These are phyloP conservation scores for Fulica atra DNA, from an alignment of 2,113 vertebrate species.

Conservation along the genomic window DNA sequence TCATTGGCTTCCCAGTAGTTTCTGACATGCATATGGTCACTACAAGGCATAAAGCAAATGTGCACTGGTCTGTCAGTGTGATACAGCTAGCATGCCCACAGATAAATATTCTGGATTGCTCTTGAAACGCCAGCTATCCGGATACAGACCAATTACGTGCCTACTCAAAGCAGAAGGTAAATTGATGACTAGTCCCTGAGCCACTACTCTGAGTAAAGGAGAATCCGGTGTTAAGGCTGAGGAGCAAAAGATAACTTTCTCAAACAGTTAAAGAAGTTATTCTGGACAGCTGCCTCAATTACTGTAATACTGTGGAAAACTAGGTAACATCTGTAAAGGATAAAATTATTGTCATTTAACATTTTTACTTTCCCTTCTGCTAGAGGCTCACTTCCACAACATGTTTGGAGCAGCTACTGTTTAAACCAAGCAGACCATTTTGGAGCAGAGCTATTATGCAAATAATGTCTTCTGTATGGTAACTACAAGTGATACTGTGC, in stretches of 20 bases:
- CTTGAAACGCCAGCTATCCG: slow-evolving; percentile 5
- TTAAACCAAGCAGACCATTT: slow-evolving; percentile 31
- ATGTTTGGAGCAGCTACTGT: not conserved
- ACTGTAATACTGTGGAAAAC: not conserved
- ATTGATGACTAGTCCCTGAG: not conserved
- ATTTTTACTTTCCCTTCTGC: slow-evolving; percentile 40
- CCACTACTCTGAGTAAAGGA: not conserved
- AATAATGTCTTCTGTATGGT: slow-evolving; percentile 16
- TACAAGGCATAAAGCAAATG: not conserved
- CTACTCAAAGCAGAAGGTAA: not conserved
- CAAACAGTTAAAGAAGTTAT: slow-evolving; percentile 11
- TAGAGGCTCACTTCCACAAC: not conserved
- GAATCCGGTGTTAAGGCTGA: not conserved
- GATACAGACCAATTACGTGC: not conserved
- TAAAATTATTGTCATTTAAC: not conserved
- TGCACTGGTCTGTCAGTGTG: not conserved
- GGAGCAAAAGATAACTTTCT: slow-evolving; percentile 14
- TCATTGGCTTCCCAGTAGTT: not conserved
- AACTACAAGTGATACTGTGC: slow-evolving; percentile 30
- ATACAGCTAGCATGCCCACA: not conserved
- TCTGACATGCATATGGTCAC: not conserved
- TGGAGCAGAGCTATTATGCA: slow-evolving; percentile 41
- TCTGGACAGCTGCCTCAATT: slow-evolving; percentile 12
- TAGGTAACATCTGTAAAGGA: slow-evolving; percentile 17
- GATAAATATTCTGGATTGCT: not conserved